Base-by-base conservation (phyloP, 2,888 invertebrate species). In the Parelbella ahira region DNA sequence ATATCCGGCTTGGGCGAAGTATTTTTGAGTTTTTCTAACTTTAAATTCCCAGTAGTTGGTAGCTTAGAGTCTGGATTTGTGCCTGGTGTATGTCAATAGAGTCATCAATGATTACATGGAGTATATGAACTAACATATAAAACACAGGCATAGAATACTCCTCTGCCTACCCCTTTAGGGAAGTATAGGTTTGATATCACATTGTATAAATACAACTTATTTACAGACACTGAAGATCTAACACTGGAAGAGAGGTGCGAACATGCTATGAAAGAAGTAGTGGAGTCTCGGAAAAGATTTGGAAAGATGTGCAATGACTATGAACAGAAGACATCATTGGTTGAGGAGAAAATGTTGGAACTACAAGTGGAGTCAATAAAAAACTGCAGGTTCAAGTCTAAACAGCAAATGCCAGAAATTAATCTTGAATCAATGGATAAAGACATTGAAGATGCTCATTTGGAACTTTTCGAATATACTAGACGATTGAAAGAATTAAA, bases 251-350 rank as follows among this genome's bases (percentile, higher is more conserved):
- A 70, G 1, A 73, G 78, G 60, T 82, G 81, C 44, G 84, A 86
- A 49, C 68, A 80, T 29, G 55, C 84, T 0, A 81, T 87, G 87
- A 77, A 74, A 19, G 55, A 76, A 1, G 83, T 86, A 0, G 83
- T 84, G 4, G 88, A 71, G 65, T 72, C 68, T 43, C 88, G 87
- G 58, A 91, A 75, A 58, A 53, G 63, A 3, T 80, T 74, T 33
- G 76, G 84, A 0, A 79, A 75, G 50, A 70, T 71, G 58, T 82
- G 80, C 11, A 48, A 69, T 0, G 77, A 81, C 0, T 86, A 84
- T 18, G 67, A 79, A 9, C 62, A 71, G 6, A 87, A 84, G 53
- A 57, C 60, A 0, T 58, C 69, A 0, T 7, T 74, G 0, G 56
- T 82, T 43, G 80, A 82, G 24, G 76, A 79, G 21, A 77, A 81